Conservation (phyloP, 2,797 vertebrate species). For the Thunnus albacares region DNA sequence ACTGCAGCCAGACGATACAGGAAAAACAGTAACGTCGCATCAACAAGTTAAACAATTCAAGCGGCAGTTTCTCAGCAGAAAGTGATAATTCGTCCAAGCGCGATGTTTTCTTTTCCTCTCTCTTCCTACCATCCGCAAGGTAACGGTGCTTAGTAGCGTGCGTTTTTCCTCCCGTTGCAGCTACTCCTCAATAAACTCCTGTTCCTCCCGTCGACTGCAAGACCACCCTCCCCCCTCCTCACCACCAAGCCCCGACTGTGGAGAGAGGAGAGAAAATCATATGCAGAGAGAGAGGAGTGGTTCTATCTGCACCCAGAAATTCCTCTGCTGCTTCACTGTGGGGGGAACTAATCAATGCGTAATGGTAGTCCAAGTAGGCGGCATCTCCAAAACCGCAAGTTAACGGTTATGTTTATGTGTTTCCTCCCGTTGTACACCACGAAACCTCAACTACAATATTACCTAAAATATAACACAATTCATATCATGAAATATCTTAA, state of each 20-base stretch:
- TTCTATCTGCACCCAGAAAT: slow-evolving; percentile 81
- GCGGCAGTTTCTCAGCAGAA: slow-evolving; percentile 65
- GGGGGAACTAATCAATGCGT: slow-evolving; percentile 72
- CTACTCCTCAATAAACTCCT: slow-evolving; percentile 84
- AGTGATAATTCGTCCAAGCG: slow-evolving; percentile 57
- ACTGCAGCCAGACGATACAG: slow-evolving; percentile 67
- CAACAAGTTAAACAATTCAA: slow-evolving; percentile 86
- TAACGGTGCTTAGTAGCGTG: slow-evolving; percentile 57
- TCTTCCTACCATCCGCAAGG: slow-evolving; percentile 63
- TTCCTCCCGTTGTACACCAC: slow-evolving; percentile 6
- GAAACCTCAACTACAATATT: not conserved
- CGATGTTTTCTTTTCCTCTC: slow-evolving; percentile 21
- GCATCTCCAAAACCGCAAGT: slow-evolving; percentile 63
- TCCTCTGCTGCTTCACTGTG: slow-evolving; percentile 72
- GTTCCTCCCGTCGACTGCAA: slow-evolving; percentile 84
- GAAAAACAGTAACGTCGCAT: slow-evolving; percentile 73
- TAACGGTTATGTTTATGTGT: slow-evolving; percentile 36
- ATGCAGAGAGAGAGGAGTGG: slow-evolving; percentile 79
- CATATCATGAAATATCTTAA: not conserved
- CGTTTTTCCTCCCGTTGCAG: slow-evolving; percentile 76
- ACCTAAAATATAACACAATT: not conserved
- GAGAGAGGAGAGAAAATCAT: slow-evolving; percentile 73
- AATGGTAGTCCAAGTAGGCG: slow-evolving; percentile 68
- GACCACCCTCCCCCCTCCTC: slow-evolving; percentile 81
- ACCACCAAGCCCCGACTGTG: slow-evolving; percentile 69